Evolutionary conservation across 1,140 invertebrate species (phyloP).

Genomic region (Nasonia vitripennis): DNA sequence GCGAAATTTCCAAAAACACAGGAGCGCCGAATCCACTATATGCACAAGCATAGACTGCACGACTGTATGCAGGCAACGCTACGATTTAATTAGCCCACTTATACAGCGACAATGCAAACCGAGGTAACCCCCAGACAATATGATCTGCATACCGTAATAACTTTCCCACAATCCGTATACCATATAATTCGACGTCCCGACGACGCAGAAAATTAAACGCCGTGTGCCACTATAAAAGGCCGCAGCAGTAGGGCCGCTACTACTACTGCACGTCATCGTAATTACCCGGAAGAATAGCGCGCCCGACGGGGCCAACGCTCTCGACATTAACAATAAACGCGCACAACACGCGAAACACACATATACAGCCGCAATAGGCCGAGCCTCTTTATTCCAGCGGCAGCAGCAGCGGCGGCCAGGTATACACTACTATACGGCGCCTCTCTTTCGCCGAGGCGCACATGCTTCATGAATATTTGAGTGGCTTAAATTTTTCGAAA

Average conservation of each 20-base stretch:
- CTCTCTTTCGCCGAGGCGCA: conserved; percentile 1
- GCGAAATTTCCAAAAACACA: no score
- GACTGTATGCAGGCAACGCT: neutral
- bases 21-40: no score
- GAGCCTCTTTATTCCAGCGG: neutral
- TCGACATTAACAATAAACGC: conserved; percentile 28
- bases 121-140: neutral
- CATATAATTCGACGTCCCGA: neutral
- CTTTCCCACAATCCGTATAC: neutral
- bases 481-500: conserved; percentile 43
- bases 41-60: no score
- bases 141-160: conserved; percentile 2
- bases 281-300: conserved; percentile 12
- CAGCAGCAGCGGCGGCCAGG: neutral
- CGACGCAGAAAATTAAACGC: conserved; percentile 3
- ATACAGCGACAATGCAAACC: neutral
- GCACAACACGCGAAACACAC: neutral
- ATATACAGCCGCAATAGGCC: neutral
- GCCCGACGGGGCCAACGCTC: neutral
- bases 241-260: neutral
- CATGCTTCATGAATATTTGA: conserved; percentile 40
- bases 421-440: neutral
- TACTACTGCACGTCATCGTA: neutral
- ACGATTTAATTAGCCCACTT: neutral
- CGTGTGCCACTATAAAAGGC: neutral